phyloP scores from a whole-genome alignment of 1,140 invertebrate species.

The Varroa destructor region DNA sequence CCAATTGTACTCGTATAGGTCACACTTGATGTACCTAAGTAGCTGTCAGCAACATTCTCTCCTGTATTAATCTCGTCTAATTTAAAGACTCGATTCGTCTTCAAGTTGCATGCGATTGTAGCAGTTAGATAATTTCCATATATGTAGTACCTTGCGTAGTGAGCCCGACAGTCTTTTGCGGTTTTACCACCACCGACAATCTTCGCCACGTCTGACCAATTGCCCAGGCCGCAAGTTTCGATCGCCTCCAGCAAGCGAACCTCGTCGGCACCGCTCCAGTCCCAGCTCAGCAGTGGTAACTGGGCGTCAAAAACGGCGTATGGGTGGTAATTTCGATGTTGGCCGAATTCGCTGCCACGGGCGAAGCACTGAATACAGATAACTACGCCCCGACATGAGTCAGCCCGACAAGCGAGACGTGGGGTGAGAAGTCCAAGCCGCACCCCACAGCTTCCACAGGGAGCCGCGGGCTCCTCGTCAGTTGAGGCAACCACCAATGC shows the following conservation, averaged over 20 bases:
- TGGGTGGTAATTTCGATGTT: conserved; percentile 2
- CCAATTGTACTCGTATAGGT: background rate
- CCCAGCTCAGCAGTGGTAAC: conserved; percentile 8
- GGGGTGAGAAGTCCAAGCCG: too few species aligned
- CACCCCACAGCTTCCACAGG: too few species aligned
- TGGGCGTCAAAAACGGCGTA: conserved; percentile 12
- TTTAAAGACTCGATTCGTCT: too few species aligned
- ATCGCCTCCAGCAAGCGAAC: conserved; percentile 9
- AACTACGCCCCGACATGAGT: background rate
- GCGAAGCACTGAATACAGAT: conserved; percentile 17
- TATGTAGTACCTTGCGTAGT: conserved; percentile 12
- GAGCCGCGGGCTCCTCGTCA: too few species aligned
- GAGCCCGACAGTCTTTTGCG: background rate
- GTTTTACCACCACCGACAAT: background rate
- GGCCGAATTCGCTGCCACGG: background rate
- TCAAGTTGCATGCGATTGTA: too few species aligned
- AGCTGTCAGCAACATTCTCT: too few species aligned
- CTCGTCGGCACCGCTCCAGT: conserved; percentile 13
- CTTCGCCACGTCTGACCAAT: conserved; percentile 7
- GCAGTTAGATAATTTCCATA: background rate
- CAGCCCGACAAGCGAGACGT: background rate
- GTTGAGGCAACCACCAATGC: too few species aligned
- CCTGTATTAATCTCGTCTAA: too few species aligned
- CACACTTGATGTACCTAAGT: too few species aligned
- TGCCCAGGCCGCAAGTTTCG: conserved; percentile 15